A percentile compares a stretch with the other conserved stretches of the same genome.
phyloP scores from a whole-genome alignment of 2,888 invertebrate species.

The Spilosoma lubricipeda region DNA sequence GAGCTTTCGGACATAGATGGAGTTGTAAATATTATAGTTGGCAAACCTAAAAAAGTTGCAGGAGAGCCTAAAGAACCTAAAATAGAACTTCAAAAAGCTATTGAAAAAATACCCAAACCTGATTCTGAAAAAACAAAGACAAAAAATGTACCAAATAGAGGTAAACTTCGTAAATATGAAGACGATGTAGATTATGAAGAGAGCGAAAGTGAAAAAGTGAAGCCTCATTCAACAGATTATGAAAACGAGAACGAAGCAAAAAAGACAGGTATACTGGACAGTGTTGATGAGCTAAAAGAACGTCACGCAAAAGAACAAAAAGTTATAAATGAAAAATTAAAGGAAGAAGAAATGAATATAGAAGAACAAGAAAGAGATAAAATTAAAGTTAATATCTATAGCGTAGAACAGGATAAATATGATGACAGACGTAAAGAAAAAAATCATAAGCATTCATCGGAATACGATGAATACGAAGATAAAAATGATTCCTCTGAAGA shows the following conservation, averaged over 20 bases:
- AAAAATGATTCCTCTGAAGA: conserved; percentile 55
- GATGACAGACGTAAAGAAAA: conserved; percentile 31
- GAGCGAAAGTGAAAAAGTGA: conserved; percentile 54
- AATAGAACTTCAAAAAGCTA: conserved; percentile 16
- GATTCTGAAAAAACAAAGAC: not conserved
- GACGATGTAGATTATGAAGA: conserved; percentile 66
- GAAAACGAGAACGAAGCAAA: conserved; percentile 73
- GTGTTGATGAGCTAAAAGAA: conserved; percentile 76
- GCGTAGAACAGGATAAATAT: conserved; percentile 61
- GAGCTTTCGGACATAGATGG: conserved; percentile 73
- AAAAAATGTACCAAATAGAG: conserved; percentile 4
- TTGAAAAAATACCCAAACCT: conserved; percentile 1
- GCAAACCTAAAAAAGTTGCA: conserved; percentile 51
- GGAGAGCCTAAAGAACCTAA: conserved; percentile 47
- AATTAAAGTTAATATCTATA: conserved; percentile 37
- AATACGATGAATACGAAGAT: conserved; percentile 76
- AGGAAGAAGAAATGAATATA: conserved; percentile 74
- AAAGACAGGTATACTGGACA: conserved; percentile 71
- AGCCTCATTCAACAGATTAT: conserved; percentile 52
- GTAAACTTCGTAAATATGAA: conserved; percentile 40
- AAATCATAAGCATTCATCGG: conserved; percentile 41
- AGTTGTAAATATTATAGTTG: conserved; percentile 72
- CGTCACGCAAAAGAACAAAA: conserved; percentile 76
- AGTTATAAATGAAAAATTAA: conserved; percentile 70
- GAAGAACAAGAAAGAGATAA: conserved; percentile 70